These are phyloP conservation scores for Dreissena rostriformis DNA, from an alignment of 1,140 invertebrate genomes.

Conservation along the genomic window DNA sequence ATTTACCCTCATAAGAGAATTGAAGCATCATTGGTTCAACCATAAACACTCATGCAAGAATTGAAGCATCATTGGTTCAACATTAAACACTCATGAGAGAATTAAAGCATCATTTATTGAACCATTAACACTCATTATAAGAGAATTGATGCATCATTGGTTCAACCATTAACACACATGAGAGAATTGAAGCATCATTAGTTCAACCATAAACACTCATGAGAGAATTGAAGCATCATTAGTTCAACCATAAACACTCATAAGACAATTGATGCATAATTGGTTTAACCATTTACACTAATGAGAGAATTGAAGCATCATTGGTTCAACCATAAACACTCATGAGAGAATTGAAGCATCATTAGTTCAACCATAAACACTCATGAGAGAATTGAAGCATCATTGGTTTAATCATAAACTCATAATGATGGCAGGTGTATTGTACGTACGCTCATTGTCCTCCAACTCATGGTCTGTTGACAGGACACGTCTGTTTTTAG, in stretches of 20 bases:
- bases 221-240: not conserved
- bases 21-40: no score
- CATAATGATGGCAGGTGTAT: not conserved
- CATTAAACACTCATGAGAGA: no score
- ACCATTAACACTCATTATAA: no score
- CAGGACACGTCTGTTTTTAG: conserved; percentile 28
- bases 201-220: not conserved
- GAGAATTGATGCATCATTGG: no score
- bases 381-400: not conserved
- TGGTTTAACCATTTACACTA: not conserved
- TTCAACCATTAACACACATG: no score
- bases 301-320: not conserved
- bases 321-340: not conserved
- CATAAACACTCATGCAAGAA: no score
- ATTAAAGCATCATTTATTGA: no score
- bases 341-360: not conserved
- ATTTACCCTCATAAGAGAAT: no score
- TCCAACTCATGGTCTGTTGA: conserved; percentile 9
- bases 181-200: not conserved
- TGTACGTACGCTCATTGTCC: not conserved
- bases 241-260: not conserved
- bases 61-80: no score
- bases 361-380: not conserved
- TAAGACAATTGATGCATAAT: not conserved
- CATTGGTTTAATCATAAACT: not conserved